These are phyloP conservation scores for Scalopus aquaticus DNA, from an alignment of 2,113 vertebrate species.

Conservation along the genomic window DNA sequence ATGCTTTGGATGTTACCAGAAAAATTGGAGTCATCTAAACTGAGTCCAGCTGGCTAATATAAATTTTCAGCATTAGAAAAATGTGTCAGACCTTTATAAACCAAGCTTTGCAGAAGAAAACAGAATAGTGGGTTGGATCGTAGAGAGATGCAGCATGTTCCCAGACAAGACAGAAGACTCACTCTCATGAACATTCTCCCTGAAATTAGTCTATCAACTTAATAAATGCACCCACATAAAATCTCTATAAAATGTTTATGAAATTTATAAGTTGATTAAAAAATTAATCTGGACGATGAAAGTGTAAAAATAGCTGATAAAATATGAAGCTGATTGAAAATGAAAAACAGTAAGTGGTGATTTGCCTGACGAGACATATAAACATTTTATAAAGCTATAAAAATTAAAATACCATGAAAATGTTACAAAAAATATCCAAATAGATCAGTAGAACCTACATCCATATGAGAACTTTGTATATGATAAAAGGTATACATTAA, in stretches of 20 bases:
- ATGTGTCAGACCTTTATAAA: not conserved
- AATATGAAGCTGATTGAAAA: not conserved
- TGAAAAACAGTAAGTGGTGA: not conserved
- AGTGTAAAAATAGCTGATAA: not conserved
- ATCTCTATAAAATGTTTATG: not conserved
- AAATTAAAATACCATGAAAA: not conserved
- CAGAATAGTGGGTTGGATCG: not conserved
- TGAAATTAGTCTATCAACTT: not conserved
- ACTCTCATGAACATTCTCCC: not conserved
- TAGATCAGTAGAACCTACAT: not conserved
- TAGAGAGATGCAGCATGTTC: not conserved
- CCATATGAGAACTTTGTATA: not conserved
- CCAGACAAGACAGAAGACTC: not conserved
- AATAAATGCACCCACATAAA: not conserved
- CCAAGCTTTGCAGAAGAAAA: not conserved
- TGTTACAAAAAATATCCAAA: not conserved
- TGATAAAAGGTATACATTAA: not conserved
- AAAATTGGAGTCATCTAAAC: too few relatives aligned
- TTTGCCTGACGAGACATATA: not conserved
- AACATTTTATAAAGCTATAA: not conserved
- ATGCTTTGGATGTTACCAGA: too few relatives aligned
- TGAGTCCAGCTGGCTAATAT: too few relatives aligned
- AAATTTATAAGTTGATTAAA: not conserved
- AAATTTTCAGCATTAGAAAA: not conserved
- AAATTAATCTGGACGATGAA: slow-evolving; percentile 20